Evolutionary conservation across 2,888 invertebrate species (phyloP).

Genomic region (Drosophila kuntzei): DNA sequence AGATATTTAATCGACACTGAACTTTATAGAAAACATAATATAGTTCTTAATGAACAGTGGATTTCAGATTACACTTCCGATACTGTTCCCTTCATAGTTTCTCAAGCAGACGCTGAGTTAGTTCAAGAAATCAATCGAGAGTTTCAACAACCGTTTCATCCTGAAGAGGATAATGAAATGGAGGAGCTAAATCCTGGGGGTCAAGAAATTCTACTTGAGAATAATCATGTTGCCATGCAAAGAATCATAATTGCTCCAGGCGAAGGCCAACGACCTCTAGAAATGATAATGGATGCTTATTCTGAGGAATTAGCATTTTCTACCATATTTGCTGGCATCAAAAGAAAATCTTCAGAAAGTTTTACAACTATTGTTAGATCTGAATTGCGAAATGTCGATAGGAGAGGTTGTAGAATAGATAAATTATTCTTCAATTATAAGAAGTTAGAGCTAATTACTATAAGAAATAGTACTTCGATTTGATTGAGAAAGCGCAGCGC

Average conservation of each 20-base stretch:
- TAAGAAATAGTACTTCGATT: background rate
- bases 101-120: constrained; percentile 2
- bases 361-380: constrained; percentile 36
- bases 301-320: constrained; percentile 39
- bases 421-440: too few relatives aligned
- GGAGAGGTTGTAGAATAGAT: constrained; percentile 29
- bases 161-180: constrained; percentile 9
- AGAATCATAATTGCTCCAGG: constrained; percentile 36
- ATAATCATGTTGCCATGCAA: constrained; percentile 25
- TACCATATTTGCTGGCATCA: constrained; percentile 29
- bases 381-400: constrained; percentile 36
- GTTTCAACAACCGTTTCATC: constrained; percentile 13
- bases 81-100: constrained; percentile 2
- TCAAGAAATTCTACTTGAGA: constrained; percentile 43
- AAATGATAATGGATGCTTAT: constrained; percentile 36
- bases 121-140: background rate
- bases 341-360: constrained; percentile 9
- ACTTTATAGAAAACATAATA: constrained; percentile 3
- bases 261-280: constrained; percentile 32
- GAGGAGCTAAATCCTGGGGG: constrained; percentile 18
- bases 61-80: constrained; percentile 2
- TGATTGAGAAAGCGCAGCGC: too few relatives aligned
- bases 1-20: constrained; percentile 6
- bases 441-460: too few relatives aligned
- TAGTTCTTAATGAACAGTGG: constrained; percentile 2